Percentiles rank a stretch among this genome's conserved stretches.
These are phyloP conservation scores for Montipora sp. DNA, from an alignment of 64 coral and sea anemone genomes.

Conservation along the genomic window DNA sequence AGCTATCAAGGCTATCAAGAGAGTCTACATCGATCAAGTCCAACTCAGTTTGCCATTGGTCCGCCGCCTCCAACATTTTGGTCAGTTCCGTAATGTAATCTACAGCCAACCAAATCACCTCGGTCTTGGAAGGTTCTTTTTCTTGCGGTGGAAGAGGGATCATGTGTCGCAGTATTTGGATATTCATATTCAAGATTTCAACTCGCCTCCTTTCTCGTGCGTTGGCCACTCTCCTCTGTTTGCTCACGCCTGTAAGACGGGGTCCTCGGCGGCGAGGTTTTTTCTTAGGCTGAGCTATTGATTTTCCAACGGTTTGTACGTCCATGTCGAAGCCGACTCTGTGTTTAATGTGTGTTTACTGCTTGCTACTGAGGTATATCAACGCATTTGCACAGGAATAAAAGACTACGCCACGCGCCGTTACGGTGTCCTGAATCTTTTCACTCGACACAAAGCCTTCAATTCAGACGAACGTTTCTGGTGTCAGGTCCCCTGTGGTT, in stretches of 20 bases:
- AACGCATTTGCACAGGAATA: background rate
- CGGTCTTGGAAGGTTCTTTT: constrained; percentile 71
- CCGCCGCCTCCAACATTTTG: constrained; percentile 64
- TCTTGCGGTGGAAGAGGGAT: constrained; percentile 77
- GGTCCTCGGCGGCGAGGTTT: constrained; percentile 64
- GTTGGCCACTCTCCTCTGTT: constrained; percentile 70
- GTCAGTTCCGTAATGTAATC: constrained; percentile 66
- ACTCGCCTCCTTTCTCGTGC: constrained; percentile 69
- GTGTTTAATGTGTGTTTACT: constrained; percentile 35
- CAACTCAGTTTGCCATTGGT: constrained; percentile 21
- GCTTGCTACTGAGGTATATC: constrained; percentile 4
- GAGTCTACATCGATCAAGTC: constrained; percentile 46
- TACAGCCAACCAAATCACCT: constrained; percentile 73
- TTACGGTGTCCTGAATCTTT: constrained; percentile 10
- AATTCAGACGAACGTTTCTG: background rate
- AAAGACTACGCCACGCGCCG: constrained; percentile 12
- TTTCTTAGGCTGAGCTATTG: constrained; percentile 33
- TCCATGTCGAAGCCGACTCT: background rate
- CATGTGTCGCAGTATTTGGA: constrained; percentile 63
- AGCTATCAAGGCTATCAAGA: constrained; percentile 14
- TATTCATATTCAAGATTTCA: constrained; percentile 77
- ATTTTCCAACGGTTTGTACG: constrained; percentile 20
- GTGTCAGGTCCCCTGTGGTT: constrained; percentile 10
- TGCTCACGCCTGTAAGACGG: constrained; percentile 69
- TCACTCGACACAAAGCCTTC: background rate